These are phyloP conservation scores for Zophobas morio DNA, from an alignment of 1,140 invertebrate genomes.

Conservation along the genomic window DNA sequence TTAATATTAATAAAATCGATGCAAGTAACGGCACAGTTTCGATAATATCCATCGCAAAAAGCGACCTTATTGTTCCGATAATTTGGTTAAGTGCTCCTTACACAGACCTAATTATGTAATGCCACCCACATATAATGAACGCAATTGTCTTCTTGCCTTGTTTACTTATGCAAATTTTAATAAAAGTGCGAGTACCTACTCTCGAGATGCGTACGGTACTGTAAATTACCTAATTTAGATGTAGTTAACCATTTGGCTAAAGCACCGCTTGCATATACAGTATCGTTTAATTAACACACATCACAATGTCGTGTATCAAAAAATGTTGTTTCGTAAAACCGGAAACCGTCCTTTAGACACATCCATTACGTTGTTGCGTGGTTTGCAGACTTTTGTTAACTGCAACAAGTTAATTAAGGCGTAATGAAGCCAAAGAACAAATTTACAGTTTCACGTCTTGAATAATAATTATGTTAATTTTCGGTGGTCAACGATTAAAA, in stretches of 20 bases:
- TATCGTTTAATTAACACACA: slow-evolving; percentile 4
- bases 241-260: not conserved
- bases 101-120: slow-evolving; percentile 16
- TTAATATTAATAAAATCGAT: no score
- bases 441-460: no score
- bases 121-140: slow-evolving; percentile 23
- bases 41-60: no score
- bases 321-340: not conserved
- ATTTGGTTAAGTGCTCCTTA: no score
- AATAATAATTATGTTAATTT: not conserved
- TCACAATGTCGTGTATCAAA: not conserved
- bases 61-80: no score
- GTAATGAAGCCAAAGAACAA: no score
- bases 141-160: slow-evolving; percentile 22
- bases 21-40: no score
- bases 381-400: no score
- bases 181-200: slow-evolving; percentile 7
- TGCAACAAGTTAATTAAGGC: no score
- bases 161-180: slow-evolving; percentile 39
- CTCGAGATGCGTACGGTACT: slow-evolving; percentile 10
- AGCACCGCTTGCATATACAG: slow-evolving; percentile 12
- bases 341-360: not conserved
- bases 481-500: no score
- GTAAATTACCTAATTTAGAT: slow-evolving; percentile 44
- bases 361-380: no score